These are phyloP conservation scores for Leptinotarsa lineolata DNA, from an alignment of 1,140 invertebrate genomes.

Conservation along the genomic window DNA sequence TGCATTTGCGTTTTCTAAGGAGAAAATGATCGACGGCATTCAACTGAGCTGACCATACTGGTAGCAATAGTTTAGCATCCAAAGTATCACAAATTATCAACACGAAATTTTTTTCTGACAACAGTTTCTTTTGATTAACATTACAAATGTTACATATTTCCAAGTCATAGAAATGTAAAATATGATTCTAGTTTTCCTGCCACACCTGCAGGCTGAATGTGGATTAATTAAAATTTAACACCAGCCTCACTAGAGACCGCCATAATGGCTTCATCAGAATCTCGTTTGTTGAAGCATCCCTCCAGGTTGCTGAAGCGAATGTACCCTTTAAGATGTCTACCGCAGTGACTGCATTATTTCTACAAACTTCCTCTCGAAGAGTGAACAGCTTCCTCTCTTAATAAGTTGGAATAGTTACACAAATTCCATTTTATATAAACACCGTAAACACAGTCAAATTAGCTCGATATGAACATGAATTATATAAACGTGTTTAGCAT, in stretches of 20 bases:
- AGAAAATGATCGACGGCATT: no score
- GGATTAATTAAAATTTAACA: no score
- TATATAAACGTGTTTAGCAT: background rate
- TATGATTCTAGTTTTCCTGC: no score
- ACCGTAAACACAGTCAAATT: background rate
- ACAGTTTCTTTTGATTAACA: no score
- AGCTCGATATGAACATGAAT: background rate
- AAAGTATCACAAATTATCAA: no score
- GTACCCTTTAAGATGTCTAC: background rate
- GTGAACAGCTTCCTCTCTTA: background rate
- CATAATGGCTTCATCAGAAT: background rate
- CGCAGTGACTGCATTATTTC: background rate
- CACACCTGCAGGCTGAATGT: no score
- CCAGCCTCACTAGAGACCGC: background rate
- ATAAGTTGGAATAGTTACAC: background rate
- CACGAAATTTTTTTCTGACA: no score
- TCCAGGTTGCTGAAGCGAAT: background rate
- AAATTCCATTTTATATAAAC: background rate
- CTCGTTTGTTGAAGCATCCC: background rate
- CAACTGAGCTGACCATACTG: no score
- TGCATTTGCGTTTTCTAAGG: no score
- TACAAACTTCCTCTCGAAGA: background rate
- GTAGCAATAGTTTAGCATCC: no score
- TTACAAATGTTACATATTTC: no score
- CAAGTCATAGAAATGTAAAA: no score